Evolutionary conservation across 2,888 invertebrate genomes (phyloP), one percentile per base, ranked within the genome.

Genomic region (Pocota personata): DNA sequence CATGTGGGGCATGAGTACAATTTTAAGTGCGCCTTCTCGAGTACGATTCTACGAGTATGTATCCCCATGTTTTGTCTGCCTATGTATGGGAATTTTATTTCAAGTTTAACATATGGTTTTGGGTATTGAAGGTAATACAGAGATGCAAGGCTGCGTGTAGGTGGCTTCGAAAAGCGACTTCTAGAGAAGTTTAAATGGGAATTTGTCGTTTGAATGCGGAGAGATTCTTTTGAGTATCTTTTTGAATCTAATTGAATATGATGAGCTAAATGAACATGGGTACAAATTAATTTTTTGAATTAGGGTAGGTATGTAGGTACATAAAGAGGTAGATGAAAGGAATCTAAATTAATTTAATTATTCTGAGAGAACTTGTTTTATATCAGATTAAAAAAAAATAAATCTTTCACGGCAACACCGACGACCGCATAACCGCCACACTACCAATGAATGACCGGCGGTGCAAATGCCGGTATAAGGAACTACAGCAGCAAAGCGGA

Each of bases 91-190:
- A 71, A 64, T 77, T 71, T 21, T 50, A 71, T 77, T 76, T 71
- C 64, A 71, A 82, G 76, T 82, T 77, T 82, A 58, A 64, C 62
- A 48, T 64, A 55, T 67, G 46, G 48, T 66, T 30, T 35, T 12
- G n/a, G 30, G 43, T 12, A 19, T 43, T 60, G 6, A 4, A 14
- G 3, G 3, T 14, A 30, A n/a, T n/a, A 55, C 30, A 32, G 3
- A n/a, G 1, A 21, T 24, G 5, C 19, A 21, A 21, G 35, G 12
- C 10, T 1, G 24, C 12, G 52, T 66, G 50, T 21, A 10, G 37
- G 35, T 16, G 8, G 32, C 32, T 46, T 19, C 19, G 19, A 16
- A 10, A 46, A 46, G 8, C 19, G 8, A n/a, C 8, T 60, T 60
- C 24, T 27, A 62, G 30, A 64, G n/a, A 64, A 37, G 30, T 48